Conservation (phyloP, 2,113 vertebrate genomes). For the Maccullochella peelii region DNA sequence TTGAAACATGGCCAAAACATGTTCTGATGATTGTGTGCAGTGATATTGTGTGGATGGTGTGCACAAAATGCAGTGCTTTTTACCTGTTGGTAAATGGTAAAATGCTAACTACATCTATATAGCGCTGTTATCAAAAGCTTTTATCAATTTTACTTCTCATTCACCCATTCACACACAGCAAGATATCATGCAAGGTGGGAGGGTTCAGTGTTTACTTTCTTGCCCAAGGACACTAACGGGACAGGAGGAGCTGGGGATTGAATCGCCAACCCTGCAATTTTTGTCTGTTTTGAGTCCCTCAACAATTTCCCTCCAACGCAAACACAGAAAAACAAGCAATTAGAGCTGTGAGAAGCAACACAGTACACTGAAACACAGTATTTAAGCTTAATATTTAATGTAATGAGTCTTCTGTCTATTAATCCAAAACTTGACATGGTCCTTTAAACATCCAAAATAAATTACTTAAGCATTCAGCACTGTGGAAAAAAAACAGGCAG, state of each 20-base stretch:
- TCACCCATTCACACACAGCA: too few species aligned
- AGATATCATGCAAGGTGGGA: neutral
- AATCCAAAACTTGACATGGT: conserved; percentile 57
- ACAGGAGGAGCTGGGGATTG: neutral
- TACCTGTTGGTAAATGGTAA: neutral
- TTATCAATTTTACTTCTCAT: too few species aligned
- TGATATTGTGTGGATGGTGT: neutral
- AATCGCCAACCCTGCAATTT: neutral
- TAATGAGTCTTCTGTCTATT: conserved; percentile 46
- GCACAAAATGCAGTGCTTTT: neutral
- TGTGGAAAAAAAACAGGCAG: conserved; percentile 35
- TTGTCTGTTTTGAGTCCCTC: neutral
- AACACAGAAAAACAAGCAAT: conserved; percentile 8
- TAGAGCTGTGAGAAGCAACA: neutral
- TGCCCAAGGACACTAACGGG: neutral
- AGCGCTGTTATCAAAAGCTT: too few species aligned
- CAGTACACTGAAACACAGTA: conserved; percentile 36
- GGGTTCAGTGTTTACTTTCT: neutral
- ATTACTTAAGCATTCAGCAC: conserved; percentile 60
- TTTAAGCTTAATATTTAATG: conserved; percentile 53
- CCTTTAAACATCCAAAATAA: conserved; percentile 69
- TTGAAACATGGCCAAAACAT: neutral
- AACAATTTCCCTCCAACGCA: neutral
- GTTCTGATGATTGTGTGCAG: neutral
- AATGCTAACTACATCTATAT: neutral